phyloP scores from a whole-genome alignment of 1,140 invertebrate species.

The Ips typographus region DNA sequence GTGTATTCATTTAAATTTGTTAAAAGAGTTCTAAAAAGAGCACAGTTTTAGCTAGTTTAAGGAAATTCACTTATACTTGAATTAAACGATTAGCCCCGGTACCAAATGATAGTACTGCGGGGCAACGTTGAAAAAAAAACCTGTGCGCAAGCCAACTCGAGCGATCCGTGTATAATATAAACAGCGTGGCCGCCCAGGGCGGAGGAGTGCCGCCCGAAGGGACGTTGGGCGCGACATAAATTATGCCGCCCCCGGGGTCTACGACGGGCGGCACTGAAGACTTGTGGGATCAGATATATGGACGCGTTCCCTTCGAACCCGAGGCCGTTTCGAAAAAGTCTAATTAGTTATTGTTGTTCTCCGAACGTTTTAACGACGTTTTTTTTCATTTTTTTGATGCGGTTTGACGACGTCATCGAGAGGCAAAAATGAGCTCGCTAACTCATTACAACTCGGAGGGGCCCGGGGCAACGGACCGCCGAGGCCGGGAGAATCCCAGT shows the following conservation, averaged over 20 bases:
- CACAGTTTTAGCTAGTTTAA: too few relatives aligned
- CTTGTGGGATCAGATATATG: slow-evolving; percentile 33
- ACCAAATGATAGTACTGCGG: too few relatives aligned
- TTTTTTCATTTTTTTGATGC: background rate
- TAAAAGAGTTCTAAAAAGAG: background rate
- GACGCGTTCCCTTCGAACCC: slow-evolving; percentile 21
- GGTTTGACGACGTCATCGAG: slow-evolving; percentile 4
- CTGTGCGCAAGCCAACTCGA: slow-evolving; percentile 26
- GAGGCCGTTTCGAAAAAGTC: slow-evolving; percentile 8
- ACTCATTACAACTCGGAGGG: slow-evolving; percentile 14
- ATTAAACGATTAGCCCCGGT: too few relatives aligned
- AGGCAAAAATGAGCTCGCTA: slow-evolving; percentile 5
- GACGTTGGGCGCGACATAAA: slow-evolving; percentile 34
- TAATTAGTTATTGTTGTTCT: slow-evolving; percentile 1
- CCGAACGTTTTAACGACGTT: background rate
- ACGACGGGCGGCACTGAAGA: slow-evolving; percentile 3
- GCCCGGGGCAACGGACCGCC: slow-evolving; percentile 7
- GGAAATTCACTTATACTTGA: too few relatives aligned
- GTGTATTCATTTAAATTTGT: too few relatives aligned
- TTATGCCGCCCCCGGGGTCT: slow-evolving; percentile 27
- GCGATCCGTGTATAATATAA: slow-evolving; percentile 28
- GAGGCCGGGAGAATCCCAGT: background rate
- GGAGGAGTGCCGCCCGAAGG: slow-evolving; percentile 33
- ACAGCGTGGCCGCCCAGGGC: slow-evolving; percentile 33
- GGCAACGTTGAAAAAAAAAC: background rate